These are phyloP conservation scores for Neodiprion fabricii DNA, from an alignment of 1,140 invertebrate species.

Conservation along the genomic window DNA sequence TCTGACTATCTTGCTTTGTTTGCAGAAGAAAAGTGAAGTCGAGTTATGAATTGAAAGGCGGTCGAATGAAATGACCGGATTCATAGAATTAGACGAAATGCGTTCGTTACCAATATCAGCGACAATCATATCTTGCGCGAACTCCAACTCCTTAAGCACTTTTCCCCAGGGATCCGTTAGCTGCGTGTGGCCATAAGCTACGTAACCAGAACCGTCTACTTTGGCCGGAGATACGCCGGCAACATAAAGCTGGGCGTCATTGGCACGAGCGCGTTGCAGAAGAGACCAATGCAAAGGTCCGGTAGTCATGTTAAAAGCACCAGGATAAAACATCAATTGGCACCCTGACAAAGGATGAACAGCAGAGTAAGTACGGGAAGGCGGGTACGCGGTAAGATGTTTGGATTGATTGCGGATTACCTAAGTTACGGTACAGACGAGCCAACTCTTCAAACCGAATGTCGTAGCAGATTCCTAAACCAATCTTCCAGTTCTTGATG, in stretches of 20 bases:
- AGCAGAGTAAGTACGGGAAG: conserved; percentile 14
- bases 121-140: conserved; percentile 75
- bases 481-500: conserved; percentile 78
- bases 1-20: neutral
- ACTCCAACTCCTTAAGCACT: conserved; percentile 73
- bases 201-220: conserved; percentile 74
- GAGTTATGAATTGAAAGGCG: conserved; percentile 10
- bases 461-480: conserved; percentile 95
- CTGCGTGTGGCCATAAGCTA: conserved; percentile 89
- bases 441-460: conserved; percentile 91
- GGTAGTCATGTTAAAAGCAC: conserved; percentile 95
- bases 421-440: conserved; percentile 78
- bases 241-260: conserved; percentile 87
- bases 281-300: conserved; percentile 93
- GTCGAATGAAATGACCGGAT: neutral
- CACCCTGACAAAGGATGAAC: conserved; percentile 68
- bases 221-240: conserved; percentile 80
- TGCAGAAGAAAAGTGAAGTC: conserved; percentile 6
- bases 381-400: neutral
- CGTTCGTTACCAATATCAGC: conserved; percentile 73
- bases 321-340: conserved; percentile 87
- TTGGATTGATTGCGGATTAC: conserved; percentile 51
- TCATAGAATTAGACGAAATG: conserved; percentile 24
- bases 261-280: conserved; percentile 78
- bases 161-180: conserved; percentile 89